Evolutionary conservation across 2,888 invertebrate genomes (phyloP), one percentile per base, ranked within the genome.

Genomic region (Salpingus planirostris): DNA sequence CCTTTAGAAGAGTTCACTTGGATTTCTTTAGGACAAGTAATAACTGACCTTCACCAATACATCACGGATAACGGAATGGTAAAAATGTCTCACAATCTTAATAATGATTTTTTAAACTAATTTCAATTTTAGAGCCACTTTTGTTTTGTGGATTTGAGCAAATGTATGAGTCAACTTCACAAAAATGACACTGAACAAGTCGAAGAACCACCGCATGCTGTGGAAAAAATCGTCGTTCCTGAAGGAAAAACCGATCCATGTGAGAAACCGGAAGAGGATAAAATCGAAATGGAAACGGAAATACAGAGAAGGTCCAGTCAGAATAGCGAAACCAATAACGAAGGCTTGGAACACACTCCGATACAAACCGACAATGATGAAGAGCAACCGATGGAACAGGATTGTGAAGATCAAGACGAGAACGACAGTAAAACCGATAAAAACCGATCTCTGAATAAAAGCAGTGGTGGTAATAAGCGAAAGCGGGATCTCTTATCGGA

Each of bases 401-500:
- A 61, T 36, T 56, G 54, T 12, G 65, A 66, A 31, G 58, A 58
- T 14, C 58, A 51, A 12, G 65, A 66, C 27, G 66, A 64, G 25
- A 39, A 23, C 3, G 54, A 59, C 33, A 39, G 51, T 21, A 54
- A 53, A 36, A 41, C 42, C 21, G 50, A 52, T 28, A 59, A 62
- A 43, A 45, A 42, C 2, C 52, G 52, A 15, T 45, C 40, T 15
- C 45, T 52, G 29, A 50, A 40, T 22, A 33, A 31, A 27, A 31
- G 24, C 22, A 33, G 30, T 26, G n/a, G n/a, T n/a, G 29, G 24
- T 12, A 52, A 44, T 10, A 73, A 83, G 46, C 66, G 84, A n/a
- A 68, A 83, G 38, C 75, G 84, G 21, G 83, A 81, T 60, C 78
- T 80, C 15, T 64, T 84, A 8, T 78, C 77, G 27, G 78, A 78